phyloP scores from a whole-genome alignment of 2,113 vertebrate genomes.

The Chionomys nivalis region DNA sequence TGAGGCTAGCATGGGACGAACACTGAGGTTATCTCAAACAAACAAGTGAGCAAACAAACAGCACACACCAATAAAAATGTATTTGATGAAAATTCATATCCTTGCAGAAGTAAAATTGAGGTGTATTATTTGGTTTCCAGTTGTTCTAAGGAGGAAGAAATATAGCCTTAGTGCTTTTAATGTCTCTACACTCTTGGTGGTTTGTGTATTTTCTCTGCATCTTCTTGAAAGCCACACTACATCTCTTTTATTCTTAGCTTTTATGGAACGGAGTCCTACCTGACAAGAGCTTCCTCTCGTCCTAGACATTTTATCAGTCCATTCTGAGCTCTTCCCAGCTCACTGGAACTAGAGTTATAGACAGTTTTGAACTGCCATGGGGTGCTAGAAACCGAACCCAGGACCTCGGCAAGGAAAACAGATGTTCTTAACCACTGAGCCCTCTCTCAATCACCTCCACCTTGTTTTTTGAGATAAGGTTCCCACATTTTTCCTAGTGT shows the following conservation, averaged over 20 bases:
- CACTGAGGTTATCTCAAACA: neutral
- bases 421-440: neutral
- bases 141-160: neutral
- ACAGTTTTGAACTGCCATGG: neutral
- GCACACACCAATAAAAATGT: neutral
- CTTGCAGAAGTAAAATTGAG: neutral
- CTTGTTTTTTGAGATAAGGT: neutral
- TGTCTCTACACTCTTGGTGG: neutral
- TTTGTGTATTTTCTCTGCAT: neutral
- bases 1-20: neutral
- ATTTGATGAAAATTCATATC: neutral
- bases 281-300: neutral
- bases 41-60: neutral
- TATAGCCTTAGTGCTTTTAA: neutral
- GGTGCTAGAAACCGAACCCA: neutral
- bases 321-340: neutral
- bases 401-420: neutral
- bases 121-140: neutral
- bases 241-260: neutral
- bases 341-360: neutral
- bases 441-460: neutral
- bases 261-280: neutral
- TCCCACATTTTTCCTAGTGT: neutral
- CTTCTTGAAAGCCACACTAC: conserved; percentile 6
- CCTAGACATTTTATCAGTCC: neutral